Evolutionary conservation across 37 sponge, comb jelly and placozoan genomes (phyloP), one percentile per base, ranked within the genome.

Genomic region (Diacarnus erythraeanus): DNA sequence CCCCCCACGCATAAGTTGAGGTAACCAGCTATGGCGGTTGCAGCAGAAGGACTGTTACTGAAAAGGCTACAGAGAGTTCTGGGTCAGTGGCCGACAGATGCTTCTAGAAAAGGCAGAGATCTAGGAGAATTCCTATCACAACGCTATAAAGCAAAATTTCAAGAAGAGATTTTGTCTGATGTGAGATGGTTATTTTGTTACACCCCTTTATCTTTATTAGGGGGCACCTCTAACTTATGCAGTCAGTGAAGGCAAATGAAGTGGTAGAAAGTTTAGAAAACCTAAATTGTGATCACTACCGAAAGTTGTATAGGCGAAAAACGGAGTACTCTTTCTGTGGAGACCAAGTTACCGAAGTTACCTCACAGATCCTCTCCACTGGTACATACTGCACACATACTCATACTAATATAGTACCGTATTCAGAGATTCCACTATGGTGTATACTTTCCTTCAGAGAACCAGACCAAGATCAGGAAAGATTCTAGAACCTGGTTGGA

Each of bases 21-120:
- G n/a, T n/a, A n/a, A n/a, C n/a, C n/a, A n/a, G n/a, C n/a, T n/a
- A n/a, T n/a, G n/a, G n/a, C n/a, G n/a, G n/a, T n/a, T n/a, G n/a
- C n/a, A n/a, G 60, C 17, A 10, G 26, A 31, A 65, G 34, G 12
- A 30, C 17, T 65, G 17, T 30, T 65, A 30, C 34, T 81, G 63
- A 70, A 25, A 34, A 38, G 89, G 57, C 64, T 88, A 36, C 64
- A 42, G 33, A 78, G 3, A 57, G 84, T 84, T 36, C 18, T 80
- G 4, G 1, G 39, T 3, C 29, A 59, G 8, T 89, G 90, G 90
- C 90, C 90, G 5, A 70, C 21, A 34, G 85, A 89, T 39, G 42
- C 86, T 21, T 59, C 86, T 0, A 79, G 80, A 57, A 75, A 84
- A 43, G 90, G 90, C 43, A 84, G 85, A 60, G 90, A 89, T 75